Percentiles rank a stretch among this genome's conserved stretches.
phyloP scores from a whole-genome alignment of 2,797 vertebrate genomes.

The Macropodus opercularis region DNA sequence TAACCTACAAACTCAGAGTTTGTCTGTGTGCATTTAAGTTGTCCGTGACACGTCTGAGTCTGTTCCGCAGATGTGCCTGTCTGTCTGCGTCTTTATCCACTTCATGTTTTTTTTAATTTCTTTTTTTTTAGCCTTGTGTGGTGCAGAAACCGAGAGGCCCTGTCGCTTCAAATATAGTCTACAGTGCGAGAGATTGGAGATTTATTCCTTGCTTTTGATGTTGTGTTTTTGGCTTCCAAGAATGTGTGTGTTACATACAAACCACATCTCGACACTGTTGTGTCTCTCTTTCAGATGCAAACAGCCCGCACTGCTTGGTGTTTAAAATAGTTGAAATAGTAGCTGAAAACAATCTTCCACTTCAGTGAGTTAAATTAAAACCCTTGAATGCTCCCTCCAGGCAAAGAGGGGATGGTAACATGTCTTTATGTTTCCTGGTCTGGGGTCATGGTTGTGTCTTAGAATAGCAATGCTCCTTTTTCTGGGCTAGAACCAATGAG shows the following conservation, averaged over 20 bases:
- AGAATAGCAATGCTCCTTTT: constrained; percentile 45
- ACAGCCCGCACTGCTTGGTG: constrained; percentile 3
- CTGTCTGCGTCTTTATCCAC: constrained; percentile 32
- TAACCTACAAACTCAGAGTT: constrained; percentile 57
- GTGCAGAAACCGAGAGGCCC: constrained; percentile 22
- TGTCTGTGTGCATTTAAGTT: constrained; percentile 55
- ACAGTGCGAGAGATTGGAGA: constrained; percentile 4
- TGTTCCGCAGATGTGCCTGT: constrained; percentile 68
- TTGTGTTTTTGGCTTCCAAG: constrained; percentile 22
- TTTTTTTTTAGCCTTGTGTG: constrained; percentile 23
- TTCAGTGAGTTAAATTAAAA: constrained; percentile 35
- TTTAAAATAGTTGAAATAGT: constrained; percentile 19
- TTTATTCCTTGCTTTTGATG: constrained; percentile 1
- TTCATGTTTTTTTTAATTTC: constrained; percentile 29
- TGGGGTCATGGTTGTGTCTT: constrained; percentile 35
- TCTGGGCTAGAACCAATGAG: constrained; percentile 74
- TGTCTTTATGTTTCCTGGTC: constrained; percentile 41
- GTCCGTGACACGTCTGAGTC: constrained; percentile 63
- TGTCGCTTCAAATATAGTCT: constrained; percentile 11
- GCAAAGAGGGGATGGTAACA: constrained; percentile 25
- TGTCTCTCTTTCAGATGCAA: constrained; percentile 22
- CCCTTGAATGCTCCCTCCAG: constrained; percentile 29
- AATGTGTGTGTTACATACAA: constrained; percentile 15
- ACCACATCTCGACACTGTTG: not conserved
- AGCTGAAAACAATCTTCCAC: constrained; percentile 36